Evolutionary conservation across 2,113 vertebrate species (phyloP), one percentile per base, ranked within the genome.

Genomic region (Penelope pileata): DNA sequence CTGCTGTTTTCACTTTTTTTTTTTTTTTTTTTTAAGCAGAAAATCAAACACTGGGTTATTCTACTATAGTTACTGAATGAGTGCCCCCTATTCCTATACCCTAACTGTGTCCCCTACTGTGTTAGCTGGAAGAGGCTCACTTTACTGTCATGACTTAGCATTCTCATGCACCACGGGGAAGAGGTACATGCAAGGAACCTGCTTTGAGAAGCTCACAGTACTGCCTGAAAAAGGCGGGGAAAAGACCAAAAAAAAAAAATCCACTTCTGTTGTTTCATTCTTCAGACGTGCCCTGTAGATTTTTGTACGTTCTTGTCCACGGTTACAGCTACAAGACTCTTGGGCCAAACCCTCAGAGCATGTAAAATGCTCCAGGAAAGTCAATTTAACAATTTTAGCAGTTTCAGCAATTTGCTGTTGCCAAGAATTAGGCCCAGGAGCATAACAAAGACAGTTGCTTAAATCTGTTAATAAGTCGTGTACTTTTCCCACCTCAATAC

Each of bases 371-470:
- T 84, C 40, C 68, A 86, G 42, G 21, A 88, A 86, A 81, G 38
- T 13, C 40, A 32, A 12, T 1, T 13, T 53, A 80, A 90, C n/a
- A 69, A 47, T 40, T 85, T 62, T 26, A 93, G 54, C 67, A 91
- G 34, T 48, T 92, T 86, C 64, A 79, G 53, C 67, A 62, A 60
- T 24, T 77, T 51, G 23, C 47, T 86, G 4, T 54, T 77, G 72
- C 94, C 79, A 90, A 78, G 48, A 83, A 78, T 64, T 74, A 83
- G 72, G 56, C 90, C 56, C 68, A 64, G 43, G 56, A 94, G 94
- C 64, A 68, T 36, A 88, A 90, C 38, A 88, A 63, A 86, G 93
- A 78, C 29, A 80, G 64, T 80, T 73, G 24, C 64, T 90, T 70
- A 83, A 94, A 54, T 26, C 54, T 73, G 42, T 77, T 87, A 94